phyloP scores from a whole-genome alignment of 1,140 invertebrate species.

The Antheraea mylitta region DNA sequence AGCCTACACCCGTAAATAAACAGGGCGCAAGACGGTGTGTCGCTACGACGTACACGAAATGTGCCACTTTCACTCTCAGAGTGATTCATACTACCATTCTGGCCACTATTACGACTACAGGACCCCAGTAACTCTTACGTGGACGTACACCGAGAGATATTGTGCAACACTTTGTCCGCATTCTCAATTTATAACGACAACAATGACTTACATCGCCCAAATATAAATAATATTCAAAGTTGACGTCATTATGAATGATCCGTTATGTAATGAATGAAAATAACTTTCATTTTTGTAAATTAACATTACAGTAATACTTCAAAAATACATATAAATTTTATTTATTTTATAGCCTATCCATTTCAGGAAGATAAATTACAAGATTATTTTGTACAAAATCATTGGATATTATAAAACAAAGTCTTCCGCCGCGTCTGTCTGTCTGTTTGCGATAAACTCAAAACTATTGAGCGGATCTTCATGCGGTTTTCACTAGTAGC shows the following conservation, averaged over 20 bases:
- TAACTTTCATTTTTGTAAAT: too few relatives aligned
- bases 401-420: too few relatives aligned
- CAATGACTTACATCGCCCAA: conserved; percentile 33
- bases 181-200: conserved; percentile 38
- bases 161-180: conserved; percentile 42
- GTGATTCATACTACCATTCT: conserved; percentile 45
- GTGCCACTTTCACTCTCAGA: conserved; percentile 67
- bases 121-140: conserved; percentile 42
- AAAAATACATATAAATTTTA: too few relatives aligned
- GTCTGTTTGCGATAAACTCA: too few relatives aligned
- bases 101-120: conserved; percentile 51
- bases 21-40: neutral
- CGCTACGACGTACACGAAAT: conserved; percentile 35
- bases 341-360: too few relatives aligned
- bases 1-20: neutral
- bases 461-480: too few relatives aligned
- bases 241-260: neutral
- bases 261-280: too few relatives aligned
- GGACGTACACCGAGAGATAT: conserved; percentile 32
- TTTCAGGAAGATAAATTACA: too few relatives aligned
- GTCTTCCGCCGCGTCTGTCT: too few relatives aligned
- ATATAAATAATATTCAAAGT: neutral
- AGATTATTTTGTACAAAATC: too few relatives aligned
- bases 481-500: too few relatives aligned
- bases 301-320: too few relatives aligned